A percentile compares a stretch with the other conserved stretches of the same genome.
phyloP scores from a whole-genome alignment of 2,888 invertebrate genomes.

The Stenotaenia linearis region DNA sequence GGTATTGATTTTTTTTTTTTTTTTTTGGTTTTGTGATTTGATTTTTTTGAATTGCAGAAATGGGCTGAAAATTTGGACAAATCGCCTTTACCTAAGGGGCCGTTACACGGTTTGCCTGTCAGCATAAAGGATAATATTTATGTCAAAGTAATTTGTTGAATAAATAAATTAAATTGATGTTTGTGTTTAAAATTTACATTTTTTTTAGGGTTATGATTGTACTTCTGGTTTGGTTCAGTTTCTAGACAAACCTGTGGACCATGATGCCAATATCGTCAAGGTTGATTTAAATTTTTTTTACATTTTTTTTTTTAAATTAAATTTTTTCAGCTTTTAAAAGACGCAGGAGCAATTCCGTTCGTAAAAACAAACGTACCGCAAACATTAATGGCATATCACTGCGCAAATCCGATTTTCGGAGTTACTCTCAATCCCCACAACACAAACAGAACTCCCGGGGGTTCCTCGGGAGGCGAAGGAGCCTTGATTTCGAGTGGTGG shows the following conservation, averaged over 20 bases:
- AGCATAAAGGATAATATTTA: conserved; percentile 10
- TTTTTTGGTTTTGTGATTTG: neutral
- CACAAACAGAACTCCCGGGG: conserved; percentile 46
- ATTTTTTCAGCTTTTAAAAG: conserved; percentile 38
- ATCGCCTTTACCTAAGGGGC: neutral
- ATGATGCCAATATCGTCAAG: neutral
- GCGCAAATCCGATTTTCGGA: conserved; percentile 48
- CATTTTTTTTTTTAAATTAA: neutral
- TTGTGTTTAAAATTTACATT: neutral
- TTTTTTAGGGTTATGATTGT: conserved; percentile 9
- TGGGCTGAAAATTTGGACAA: conserved; percentile 20
- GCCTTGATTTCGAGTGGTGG: conserved; percentile 49
- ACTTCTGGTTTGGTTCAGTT: neutral
- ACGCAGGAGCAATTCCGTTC: conserved; percentile 52
- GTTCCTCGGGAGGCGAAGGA: conserved; percentile 51
- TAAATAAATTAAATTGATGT: neutral
- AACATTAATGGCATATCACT: conserved; percentile 41
- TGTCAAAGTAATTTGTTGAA: neutral
- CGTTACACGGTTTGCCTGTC: neutral
- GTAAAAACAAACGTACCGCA: conserved; percentile 50
- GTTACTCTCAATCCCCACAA: conserved; percentile 49
- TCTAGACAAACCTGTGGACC: neutral
- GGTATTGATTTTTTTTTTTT: neutral
- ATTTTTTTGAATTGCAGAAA: neutral
- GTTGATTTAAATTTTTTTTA: neutral